Base-by-base conservation (phyloP, 2,797 vertebrate species). In the Peromyscus melanophrys region DNA sequence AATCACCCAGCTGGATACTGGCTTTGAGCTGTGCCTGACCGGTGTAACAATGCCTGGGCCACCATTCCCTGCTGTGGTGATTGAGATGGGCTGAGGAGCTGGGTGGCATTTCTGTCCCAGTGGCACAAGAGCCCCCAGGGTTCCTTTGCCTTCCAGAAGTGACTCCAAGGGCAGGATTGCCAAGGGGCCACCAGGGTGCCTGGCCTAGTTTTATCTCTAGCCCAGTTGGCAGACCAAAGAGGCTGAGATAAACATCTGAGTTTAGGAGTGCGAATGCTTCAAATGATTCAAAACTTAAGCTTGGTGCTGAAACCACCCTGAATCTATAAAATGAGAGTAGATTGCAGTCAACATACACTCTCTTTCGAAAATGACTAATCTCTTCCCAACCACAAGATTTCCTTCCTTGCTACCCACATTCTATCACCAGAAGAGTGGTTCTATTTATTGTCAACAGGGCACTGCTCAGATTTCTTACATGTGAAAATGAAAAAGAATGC, bases 321-420 rank as follows among this genome's bases (percentile, higher is more conserved):
- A 71, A 49, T 83, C 88, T 89, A 57, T 85, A 84, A 75, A 88
- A 57, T 85, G 90, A 90, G 90, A 90, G 87, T 90, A 87, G 73
- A 88, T 89, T 95, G 83, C 69, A 71, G 37, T 97, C 96, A 92
- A 78, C 73, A 76, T 80, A 92, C 29, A 14, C 84, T 90, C 81
- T 88, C 84, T 96, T 97, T 96, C 83, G 76, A 55, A 97, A 96
- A 92, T 97, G 97, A 97, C 96, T 98, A 90, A 97, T 97, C 90
- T 93, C 71, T 57, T 89, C 93, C 71, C 92, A 94, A 21, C 92
- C 93, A 78, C 89, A 91, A 84, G 65, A 67, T 85, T 97, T 97
- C 93, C 96, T 96, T 94, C 94, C 97, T 96, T 90, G 43, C 89
- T 78, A 90, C 95, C 93, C 92, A 96, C 95, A 93, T 86, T 82